Evolutionary conservation across 92 coral and sea anemone species (phyloP).

Genomic region (Porites rus): DNA sequence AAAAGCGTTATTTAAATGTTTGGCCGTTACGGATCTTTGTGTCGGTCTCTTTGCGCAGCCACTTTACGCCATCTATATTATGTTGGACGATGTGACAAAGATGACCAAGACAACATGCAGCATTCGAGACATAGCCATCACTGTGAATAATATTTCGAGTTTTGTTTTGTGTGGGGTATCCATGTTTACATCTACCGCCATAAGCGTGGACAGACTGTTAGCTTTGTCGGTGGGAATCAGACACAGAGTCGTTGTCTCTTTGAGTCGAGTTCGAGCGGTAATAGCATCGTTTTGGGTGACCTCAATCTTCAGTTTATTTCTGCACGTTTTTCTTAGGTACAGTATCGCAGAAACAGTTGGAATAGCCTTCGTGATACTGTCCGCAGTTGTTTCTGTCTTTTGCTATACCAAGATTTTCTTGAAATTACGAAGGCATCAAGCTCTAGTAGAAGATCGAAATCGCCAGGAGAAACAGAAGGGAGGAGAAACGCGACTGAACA

Average conservation of each 20-base stretch:
- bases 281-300: neutral
- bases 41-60: neutral
- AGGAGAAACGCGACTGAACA: neutral
- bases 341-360: neutral
- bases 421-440: neutral
- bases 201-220: too few species aligned
- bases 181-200: neutral
- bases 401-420: neutral
- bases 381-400: neutral
- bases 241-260: too few species aligned
- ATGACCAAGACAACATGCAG: neutral
- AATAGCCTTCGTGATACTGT: neutral
- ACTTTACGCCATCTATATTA: too few species aligned
- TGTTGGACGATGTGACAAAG: neutral
- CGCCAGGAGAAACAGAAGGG: neutral
- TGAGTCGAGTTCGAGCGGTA: neutral
- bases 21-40: slow-evolving; percentile 4
- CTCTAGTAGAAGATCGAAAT: neutral
- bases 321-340: too few species aligned
- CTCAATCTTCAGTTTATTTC: too few species aligned
- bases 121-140: neutral
- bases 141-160: neutral
- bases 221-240: too few species aligned
- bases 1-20: slow-evolving; percentile 4
- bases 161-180: neutral